Base-by-base conservation (phyloP, 2,888 invertebrate genomes). In the Craniophora ligustri region DNA sequence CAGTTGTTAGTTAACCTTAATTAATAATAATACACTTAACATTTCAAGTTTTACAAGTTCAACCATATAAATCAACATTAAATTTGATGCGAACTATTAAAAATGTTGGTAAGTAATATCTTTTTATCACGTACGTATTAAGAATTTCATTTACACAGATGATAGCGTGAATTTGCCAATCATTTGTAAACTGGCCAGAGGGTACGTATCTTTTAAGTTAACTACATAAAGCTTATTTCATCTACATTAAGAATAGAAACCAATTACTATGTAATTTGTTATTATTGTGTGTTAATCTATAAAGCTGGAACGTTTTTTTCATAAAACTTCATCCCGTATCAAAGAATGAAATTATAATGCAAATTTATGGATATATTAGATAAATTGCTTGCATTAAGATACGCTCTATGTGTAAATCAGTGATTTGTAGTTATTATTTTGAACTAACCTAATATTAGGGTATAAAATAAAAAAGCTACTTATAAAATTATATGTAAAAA, bases 191-290 rank as follows among this genome's bases (percentile, higher is more conserved):
- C 39, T 56, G 36, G 38, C 48, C 67, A 46, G 40, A 30, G 13
- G 58, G 61, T 46, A n/a, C n/a, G n/a, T n/a, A 47, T 54, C 38
- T n/a, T 26, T 55, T 42, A 36, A 32, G 11, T 26, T 53, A 40
- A 39, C 14, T 10, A 35, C 16, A 18, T 42, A 18, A 47, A 36
- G 13, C 23, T 66, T 35, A 50, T 62, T 44, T 47, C 44, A 46
- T 53, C 36, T 21, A 48, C 14, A 48, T 46, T 50, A 26, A 62
- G 54, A 69, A 73, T 53, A 50, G 57, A 62, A 56, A 46, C 40
- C 34, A 71, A 71, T 76, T 75, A 76, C 65, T 59, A 63, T 63
- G 50, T 48, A 58, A 58, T 75, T 68, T 63, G 48, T 58, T 61
- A 71, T 67, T 75, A 71, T 70, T 61, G 54, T 58, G 68, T 46